These are phyloP conservation scores for Ctenicera cuprea DNA, from an alignment of 2,888 invertebrate species.

Conservation along the genomic window DNA sequence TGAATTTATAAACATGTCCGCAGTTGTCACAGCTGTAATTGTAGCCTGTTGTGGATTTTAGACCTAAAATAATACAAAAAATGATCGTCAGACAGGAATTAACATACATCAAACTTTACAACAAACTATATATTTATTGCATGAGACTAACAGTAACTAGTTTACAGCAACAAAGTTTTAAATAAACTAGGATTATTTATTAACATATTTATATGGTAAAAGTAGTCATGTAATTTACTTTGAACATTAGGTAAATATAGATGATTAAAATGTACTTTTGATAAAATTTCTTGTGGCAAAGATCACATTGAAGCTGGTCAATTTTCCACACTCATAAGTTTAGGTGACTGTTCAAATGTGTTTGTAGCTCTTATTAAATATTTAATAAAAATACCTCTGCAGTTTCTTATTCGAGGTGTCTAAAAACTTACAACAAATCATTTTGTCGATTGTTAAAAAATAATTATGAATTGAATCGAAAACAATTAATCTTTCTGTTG, in stretches of 20 bases:
- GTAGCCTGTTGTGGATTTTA: not conserved
- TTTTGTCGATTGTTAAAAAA: too few relatives aligned
- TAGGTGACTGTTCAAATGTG: conserved; percentile 58
- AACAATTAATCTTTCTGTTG: too few relatives aligned
- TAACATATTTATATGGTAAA: too few relatives aligned
- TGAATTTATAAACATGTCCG: conserved; percentile 10
- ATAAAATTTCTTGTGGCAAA: conserved; percentile 33
- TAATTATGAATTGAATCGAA: too few relatives aligned
- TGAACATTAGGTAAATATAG: not conserved
- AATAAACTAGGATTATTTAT: too few relatives aligned
- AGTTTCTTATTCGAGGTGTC: not conserved
- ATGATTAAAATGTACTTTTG: not conserved
- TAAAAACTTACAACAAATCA: too few relatives aligned
- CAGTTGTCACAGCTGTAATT: conserved; percentile 1
- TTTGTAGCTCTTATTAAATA: conserved; percentile 75
- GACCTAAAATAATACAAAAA: conserved; percentile 11
- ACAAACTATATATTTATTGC: too few relatives aligned
- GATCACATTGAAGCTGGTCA: conserved; percentile 27
- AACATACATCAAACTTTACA: too few relatives aligned
- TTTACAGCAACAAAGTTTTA: too few relatives aligned
- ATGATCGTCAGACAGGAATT: not conserved
- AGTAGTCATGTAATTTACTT: too few relatives aligned
- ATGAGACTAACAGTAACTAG: too few relatives aligned
- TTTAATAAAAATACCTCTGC: conserved; percentile 72
- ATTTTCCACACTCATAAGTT: conserved; percentile 45